These are phyloP conservation scores for Molossus alvarezi DNA, from an alignment of 2,797 vertebrate genomes.

Conservation along the genomic window DNA sequence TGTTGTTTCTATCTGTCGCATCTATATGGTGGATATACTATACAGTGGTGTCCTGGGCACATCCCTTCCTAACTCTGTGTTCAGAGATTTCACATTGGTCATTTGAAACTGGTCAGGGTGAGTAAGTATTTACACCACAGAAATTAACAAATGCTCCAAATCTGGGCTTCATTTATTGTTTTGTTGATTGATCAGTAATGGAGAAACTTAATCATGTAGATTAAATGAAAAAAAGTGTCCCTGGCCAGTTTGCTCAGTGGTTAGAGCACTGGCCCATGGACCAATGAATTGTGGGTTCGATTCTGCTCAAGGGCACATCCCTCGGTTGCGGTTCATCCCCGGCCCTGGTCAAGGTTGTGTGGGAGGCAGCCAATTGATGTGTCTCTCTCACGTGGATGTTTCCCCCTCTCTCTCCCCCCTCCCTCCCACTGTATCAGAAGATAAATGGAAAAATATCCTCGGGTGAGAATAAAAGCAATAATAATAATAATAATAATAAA, in stretches of 20 bases:
- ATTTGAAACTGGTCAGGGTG: not conserved
- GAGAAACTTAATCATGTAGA: not conserved
- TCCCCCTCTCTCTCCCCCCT: no score
- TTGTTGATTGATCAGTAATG: conserved; percentile 9
- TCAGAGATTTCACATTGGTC: not conserved
- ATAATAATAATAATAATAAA: not conserved
- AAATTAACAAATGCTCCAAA: conserved; percentile 25
- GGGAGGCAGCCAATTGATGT: no score
- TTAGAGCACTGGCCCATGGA: no score
- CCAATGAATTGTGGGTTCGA: no score
- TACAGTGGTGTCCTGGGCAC: not conserved
- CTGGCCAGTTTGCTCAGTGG: no score
- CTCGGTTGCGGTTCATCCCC: no score
- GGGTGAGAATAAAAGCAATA: no score
- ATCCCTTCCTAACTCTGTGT: not conserved
- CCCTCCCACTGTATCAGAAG: no score
- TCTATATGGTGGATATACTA: not conserved
- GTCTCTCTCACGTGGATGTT: no score
- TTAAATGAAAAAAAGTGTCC: not conserved
- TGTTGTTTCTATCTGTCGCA: not conserved
- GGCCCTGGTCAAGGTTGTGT: no score
- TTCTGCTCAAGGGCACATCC: no score
- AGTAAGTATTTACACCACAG: not conserved
- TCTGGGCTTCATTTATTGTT: not conserved
- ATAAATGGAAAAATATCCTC: no score